A percentile compares a stretch with the other conserved stretches of the same genome.
phyloP scores from a whole-genome alignment of 2,113 vertebrate species.

The Channa maculata region DNA sequence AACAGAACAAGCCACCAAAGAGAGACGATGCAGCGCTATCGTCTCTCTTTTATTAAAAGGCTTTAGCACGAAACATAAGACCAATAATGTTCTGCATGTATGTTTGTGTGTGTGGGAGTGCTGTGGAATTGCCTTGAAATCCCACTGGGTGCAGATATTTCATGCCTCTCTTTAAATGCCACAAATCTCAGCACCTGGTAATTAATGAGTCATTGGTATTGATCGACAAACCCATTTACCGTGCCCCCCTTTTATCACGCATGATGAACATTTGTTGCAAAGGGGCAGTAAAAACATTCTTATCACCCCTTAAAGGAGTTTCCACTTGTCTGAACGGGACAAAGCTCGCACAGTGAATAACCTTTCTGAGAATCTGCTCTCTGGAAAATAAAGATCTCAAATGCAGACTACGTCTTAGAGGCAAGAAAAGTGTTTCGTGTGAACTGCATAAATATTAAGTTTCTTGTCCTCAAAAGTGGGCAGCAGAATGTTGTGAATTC shows the following conservation, averaged over 20 bases:
- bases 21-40: neutral
- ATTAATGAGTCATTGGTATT: conserved; percentile 25
- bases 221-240: conserved; percentile 46
- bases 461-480: conserved; percentile 21
- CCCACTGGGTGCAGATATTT: conserved; percentile 8
- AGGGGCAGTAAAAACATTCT: conserved; percentile 30
- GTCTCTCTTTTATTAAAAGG: conserved; percentile 1
- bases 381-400: conserved; percentile 9
- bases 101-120: neutral
- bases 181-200: conserved; percentile 24
- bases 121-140: conserved; percentile 5
- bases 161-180: conserved; percentile 11
- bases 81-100: neutral
- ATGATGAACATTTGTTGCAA: conserved; percentile 30
- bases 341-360: conserved; percentile 45
- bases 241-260: conserved; percentile 10
- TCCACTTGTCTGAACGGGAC: conserved; percentile 28
- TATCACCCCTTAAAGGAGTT: conserved; percentile 10
- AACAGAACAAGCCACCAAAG: neutral
- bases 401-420: conserved; percentile 14
- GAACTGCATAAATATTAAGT: conserved; percentile 31
- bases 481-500: conserved; percentile 25
- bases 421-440: conserved; percentile 4
- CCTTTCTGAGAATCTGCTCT: conserved; percentile 19
- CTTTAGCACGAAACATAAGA: conserved; percentile 9